A percentile compares a stretch with the other conserved stretches of the same genome.
Conservation (phyloP, 2,113 vertebrate species). For the Furnarius figulus region DNA sequence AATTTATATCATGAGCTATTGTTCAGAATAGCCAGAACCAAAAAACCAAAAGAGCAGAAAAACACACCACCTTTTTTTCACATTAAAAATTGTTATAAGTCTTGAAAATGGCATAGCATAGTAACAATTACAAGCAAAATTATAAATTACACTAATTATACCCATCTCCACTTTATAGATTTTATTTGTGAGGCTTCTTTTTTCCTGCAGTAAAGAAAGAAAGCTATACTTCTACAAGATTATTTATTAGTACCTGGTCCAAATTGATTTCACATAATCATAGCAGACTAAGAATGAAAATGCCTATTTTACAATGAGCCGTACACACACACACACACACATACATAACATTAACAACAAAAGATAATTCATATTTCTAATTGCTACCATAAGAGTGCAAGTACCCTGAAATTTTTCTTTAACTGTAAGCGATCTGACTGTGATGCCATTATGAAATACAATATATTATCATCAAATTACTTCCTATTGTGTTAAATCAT, state of each 20-base stretch:
- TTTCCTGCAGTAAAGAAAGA: neutral
- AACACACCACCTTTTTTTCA: neutral
- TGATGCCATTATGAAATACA: neutral
- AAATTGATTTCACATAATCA: constrained; percentile 3
- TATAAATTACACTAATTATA: neutral
- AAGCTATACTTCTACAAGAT: neutral
- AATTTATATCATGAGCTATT: neutral
- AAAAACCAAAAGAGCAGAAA: neutral
- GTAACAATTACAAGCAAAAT: neutral
- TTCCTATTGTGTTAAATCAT: neutral
- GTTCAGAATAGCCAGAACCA: neutral
- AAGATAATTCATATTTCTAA: constrained; percentile 12
- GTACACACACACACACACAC: neutral
- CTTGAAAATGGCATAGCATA: neutral
- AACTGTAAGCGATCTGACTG: neutral
- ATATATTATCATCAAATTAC: neutral
- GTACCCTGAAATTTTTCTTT: neutral
- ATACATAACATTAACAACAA: neutral
- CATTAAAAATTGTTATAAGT: constrained; percentile 1
- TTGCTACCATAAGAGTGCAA: neutral
- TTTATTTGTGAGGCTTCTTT: constrained; percentile 1
- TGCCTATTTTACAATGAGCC: neutral
- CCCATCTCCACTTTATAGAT: neutral
- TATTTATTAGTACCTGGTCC: neutral
- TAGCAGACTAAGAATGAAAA: neutral